Percentiles rank a stretch among this genome's conserved stretches.
These are phyloP conservation scores for Macroglossus sobrinus DNA, from an alignment of 2,113 vertebrate genomes.

Conservation along the genomic window DNA sequence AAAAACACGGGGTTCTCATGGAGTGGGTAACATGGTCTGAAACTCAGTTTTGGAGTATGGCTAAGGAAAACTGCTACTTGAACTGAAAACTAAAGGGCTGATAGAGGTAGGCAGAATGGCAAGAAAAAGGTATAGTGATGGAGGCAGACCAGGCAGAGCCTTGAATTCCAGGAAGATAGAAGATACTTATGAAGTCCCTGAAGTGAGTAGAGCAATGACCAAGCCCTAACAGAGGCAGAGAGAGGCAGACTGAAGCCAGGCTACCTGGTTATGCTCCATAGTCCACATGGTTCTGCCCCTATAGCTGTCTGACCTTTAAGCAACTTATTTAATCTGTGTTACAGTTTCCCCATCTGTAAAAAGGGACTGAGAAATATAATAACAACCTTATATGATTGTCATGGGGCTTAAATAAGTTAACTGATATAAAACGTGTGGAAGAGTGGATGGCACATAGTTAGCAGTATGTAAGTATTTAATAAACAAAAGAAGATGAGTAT, in stretches of 20 bases:
- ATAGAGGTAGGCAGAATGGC: neutral
- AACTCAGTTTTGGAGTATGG: neutral
- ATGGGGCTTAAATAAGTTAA: neutral
- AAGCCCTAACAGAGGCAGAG: neutral
- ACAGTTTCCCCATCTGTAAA: neutral
- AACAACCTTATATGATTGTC: neutral
- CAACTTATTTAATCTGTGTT: neutral
- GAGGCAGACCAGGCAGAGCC: neutral
- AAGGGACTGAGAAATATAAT: neutral
- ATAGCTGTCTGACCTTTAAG: neutral
- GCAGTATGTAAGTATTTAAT: neutral
- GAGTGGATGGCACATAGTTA: neutral
- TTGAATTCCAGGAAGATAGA: neutral
- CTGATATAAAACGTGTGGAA: neutral
- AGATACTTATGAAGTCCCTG: neutral
- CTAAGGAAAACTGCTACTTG: neutral
- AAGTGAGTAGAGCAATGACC: neutral
- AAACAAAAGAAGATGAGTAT: neutral
- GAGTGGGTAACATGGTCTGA: neutral
- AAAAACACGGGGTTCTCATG: neutral
- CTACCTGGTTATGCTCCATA: neutral
- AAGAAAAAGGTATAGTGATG: neutral
- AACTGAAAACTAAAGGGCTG: neutral
- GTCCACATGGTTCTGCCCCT: neutral
- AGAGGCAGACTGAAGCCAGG: neutral